These are phyloP conservation scores for Muraenolepis orangiensis DNA, from an alignment of 2,797 vertebrate genomes.

Conservation along the genomic window DNA sequence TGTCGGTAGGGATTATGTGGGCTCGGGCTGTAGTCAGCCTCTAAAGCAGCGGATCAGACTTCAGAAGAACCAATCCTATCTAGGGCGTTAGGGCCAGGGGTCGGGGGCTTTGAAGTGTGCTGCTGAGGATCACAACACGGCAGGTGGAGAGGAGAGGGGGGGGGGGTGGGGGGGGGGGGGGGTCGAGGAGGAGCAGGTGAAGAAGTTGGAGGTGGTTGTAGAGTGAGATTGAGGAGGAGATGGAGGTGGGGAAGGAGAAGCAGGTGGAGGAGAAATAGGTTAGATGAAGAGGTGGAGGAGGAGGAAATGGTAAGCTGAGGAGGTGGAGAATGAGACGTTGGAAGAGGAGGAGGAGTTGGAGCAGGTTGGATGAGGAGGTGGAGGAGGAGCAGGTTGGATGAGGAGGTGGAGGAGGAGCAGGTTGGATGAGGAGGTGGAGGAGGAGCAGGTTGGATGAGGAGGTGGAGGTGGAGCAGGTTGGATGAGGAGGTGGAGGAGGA, in stretches of 20 bases:
- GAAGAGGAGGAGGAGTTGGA: too few relatives aligned
- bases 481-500: neutral
- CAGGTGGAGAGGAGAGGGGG: neutral
- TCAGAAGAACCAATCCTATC: neutral
- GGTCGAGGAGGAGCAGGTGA: too few relatives aligned
- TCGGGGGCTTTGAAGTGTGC: neutral
- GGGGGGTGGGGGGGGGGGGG: too few relatives aligned
- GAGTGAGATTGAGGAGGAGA: neutral
- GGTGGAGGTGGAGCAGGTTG: too few relatives aligned
- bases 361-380: too few relatives aligned
- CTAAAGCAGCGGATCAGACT: neutral
- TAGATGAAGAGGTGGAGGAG: too few relatives aligned
- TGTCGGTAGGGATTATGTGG: too few relatives aligned
- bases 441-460: neutral
- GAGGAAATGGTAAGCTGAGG: too few relatives aligned
- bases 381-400: neutral
- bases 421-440: neutral
- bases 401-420: too few relatives aligned
- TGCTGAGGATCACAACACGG: neutral
- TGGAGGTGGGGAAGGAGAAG: too few relatives aligned
- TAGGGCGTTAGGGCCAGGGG: neutral
- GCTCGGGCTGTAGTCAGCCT: neutral
- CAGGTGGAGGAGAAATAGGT: neutral
- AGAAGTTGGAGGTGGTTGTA: too few relatives aligned
- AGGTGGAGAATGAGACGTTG: too few relatives aligned